Evolutionary conservation across 2,797 vertebrate species (phyloP).

Genomic region (Nannoperca australis): DNA sequence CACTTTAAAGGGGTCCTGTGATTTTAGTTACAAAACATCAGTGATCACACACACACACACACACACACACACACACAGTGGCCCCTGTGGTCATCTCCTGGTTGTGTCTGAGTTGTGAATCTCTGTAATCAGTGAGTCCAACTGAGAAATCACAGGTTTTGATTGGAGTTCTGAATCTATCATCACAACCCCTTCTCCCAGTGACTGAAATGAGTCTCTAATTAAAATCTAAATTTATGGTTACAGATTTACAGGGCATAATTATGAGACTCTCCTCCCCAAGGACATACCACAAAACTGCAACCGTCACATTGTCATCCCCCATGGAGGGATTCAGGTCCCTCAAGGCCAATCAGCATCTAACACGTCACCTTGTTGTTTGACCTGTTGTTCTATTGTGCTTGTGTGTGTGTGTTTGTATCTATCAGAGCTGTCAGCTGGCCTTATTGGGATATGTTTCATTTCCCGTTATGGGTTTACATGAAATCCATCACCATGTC

Average conservation of each 20-base stretch:
- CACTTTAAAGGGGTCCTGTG: slow-evolving; percentile 24
- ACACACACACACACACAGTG: slow-evolving; percentile 12
- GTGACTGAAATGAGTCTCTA: slow-evolving; percentile 39
- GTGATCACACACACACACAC: not conserved
- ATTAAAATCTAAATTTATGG: slow-evolving; percentile 62
- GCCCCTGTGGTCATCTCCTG: slow-evolving; percentile 2
- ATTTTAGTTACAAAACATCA: slow-evolving; percentile 29
- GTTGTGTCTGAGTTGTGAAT: slow-evolving; percentile 46
- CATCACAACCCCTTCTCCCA: slow-evolving; percentile 22
- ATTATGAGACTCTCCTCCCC: not conserved
- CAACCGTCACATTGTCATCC: slow-evolving; percentile 21
- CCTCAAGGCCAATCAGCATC: slow-evolving; percentile 26
- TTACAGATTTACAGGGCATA: not conserved
- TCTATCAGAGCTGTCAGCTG: slow-evolving; percentile 2
- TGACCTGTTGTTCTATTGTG: slow-evolving; percentile 28
- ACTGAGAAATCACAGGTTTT: slow-evolving; percentile 54
- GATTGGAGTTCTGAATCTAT: slow-evolving; percentile 48
- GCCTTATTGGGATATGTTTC: slow-evolving; percentile 24
- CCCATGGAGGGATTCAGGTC: not conserved
- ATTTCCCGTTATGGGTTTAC: slow-evolving; percentile 5
- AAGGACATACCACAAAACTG: slow-evolving; percentile 14
- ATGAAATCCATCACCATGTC: slow-evolving; percentile 23
- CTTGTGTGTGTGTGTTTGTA: not conserved
- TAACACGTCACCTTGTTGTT: slow-evolving; percentile 19
- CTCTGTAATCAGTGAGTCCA: slow-evolving; percentile 54